Evolutionary conservation across 2,888 invertebrate genomes (phyloP).

Genomic region (Zelleria hepariella): DNA sequence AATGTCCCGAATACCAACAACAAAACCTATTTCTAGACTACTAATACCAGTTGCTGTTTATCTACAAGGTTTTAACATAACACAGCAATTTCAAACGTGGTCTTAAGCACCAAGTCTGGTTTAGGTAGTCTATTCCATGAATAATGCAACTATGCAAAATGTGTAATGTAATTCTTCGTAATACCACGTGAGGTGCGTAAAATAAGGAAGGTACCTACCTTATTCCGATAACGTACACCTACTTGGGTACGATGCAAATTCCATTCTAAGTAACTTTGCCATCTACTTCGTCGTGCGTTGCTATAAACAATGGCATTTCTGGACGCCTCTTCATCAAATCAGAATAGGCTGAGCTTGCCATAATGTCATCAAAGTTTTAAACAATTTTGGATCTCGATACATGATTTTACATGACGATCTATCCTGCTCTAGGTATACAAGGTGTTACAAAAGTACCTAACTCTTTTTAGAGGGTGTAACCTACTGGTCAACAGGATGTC

Average conservation of each 20-base stretch:
- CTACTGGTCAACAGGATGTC: too few relatives aligned
- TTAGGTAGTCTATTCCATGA: conserved; percentile 24
- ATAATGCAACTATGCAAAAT: conserved; percentile 58
- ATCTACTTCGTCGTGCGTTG: neutral
- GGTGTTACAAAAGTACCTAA: too few relatives aligned
- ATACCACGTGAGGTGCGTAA: conserved; percentile 48
- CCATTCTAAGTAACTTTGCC: neutral
- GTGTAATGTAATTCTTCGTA: conserved; percentile 47
- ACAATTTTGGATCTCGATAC: neutral
- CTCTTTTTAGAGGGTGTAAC: too few relatives aligned
- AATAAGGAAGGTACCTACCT: conserved; percentile 8
- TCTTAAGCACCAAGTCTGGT: neutral
- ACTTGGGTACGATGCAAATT: neutral
- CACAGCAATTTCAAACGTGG: neutral
- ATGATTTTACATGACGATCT: too few relatives aligned
- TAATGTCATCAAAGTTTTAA: neutral
- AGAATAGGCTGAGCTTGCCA: neutral
- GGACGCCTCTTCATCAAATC: neutral
- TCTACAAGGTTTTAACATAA: neutral
- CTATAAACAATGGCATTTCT: neutral
- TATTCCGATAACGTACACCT: neutral
- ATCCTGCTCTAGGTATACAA: too few relatives aligned
- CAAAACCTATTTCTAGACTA: too few relatives aligned
- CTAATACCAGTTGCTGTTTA: neutral
- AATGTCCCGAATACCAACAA: neutral